phyloP scores from a whole-genome alignment of 1,140 invertebrate species.

The Bombus confusus region DNA sequence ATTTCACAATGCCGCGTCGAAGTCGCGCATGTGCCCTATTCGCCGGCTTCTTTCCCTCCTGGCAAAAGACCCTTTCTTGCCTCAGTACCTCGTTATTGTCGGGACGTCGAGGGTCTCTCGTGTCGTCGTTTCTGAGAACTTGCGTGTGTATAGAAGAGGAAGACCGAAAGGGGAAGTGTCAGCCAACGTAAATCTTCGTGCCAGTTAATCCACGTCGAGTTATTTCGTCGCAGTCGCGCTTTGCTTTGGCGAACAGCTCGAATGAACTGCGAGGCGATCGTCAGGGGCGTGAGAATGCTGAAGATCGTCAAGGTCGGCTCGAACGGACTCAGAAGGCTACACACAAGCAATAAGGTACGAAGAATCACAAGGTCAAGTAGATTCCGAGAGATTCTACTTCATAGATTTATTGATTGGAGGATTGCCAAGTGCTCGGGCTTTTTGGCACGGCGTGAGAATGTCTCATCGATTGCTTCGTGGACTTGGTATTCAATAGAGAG shows the following conservation, averaged over 20 bases:
- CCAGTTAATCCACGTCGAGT: no score
- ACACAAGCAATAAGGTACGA: conserved; percentile 65
- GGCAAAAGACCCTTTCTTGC: conserved; percentile 38
- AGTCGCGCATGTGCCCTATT: conserved; percentile 72
- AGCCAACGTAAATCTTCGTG: background rate
- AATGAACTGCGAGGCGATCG: conserved; percentile 7
- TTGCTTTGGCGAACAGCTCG: background rate
- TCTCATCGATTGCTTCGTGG: background rate
- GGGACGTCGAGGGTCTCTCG: conserved; percentile 64
- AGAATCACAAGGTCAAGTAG: background rate
- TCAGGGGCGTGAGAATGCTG: conserved; percentile 57
- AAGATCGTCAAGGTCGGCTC: conserved; percentile 59
- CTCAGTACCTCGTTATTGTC: conserved; percentile 65
- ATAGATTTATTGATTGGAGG: conserved; percentile 7
- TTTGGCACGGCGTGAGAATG: background rate
- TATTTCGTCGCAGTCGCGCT: no score
- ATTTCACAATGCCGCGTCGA: conserved; percentile 4
- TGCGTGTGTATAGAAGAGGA: background rate
- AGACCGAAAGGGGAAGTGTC: background rate
- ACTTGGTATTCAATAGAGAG: background rate
- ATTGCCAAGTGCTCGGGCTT: background rate
- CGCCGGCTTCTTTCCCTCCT: conserved; percentile 29
- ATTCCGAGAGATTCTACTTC: background rate
- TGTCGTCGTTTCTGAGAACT: conserved; percentile 1
- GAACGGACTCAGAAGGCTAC: conserved; percentile 62